Evolutionary conservation across 2,797 vertebrate species (phyloP).

Genomic region (Etheostoma nigrum): DNA sequence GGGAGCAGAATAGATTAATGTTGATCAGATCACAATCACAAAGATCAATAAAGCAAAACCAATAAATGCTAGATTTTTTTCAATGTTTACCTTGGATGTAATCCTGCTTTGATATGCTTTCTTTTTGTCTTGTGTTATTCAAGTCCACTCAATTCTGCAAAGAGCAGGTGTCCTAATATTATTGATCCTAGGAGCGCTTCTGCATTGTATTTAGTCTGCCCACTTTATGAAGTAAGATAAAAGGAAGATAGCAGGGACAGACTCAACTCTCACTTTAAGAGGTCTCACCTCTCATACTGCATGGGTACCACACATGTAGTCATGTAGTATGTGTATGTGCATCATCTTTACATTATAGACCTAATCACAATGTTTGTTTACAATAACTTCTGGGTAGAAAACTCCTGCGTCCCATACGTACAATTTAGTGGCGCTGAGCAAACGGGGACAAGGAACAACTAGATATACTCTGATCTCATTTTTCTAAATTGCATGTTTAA

Average conservation of each 20-base stretch:
- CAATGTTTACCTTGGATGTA: conserved; percentile 19
- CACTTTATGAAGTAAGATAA: conserved; percentile 20
- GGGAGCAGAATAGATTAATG: conserved; percentile 17
- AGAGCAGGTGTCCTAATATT: conserved; percentile 11
- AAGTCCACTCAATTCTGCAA: conserved; percentile 5
- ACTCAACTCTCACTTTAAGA: conserved; percentile 4
- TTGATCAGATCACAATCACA: conserved; percentile 33
- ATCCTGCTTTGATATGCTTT: neutral
- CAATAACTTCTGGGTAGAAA: no score
- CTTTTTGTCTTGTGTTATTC: conserved; percentile 6
- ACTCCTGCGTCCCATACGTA: no score
- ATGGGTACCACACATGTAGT: neutral
- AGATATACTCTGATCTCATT: no score
- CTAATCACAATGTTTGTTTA: no score
- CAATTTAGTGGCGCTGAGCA: no score
- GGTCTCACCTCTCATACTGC: conserved; percentile 9
- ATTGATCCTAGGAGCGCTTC: conserved; percentile 22
- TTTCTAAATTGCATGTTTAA: no score
- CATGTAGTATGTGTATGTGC: neutral
- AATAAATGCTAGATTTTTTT: neutral
- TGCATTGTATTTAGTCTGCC: neutral
- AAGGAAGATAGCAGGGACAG: conserved; percentile 18
- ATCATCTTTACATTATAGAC: neutral
- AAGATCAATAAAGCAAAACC: conserved; percentile 20
- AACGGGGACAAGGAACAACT: no score